These are phyloP conservation scores for Dermolepida albohirtum DNA, from an alignment of 2,888 invertebrate genomes.

Conservation along the genomic window DNA sequence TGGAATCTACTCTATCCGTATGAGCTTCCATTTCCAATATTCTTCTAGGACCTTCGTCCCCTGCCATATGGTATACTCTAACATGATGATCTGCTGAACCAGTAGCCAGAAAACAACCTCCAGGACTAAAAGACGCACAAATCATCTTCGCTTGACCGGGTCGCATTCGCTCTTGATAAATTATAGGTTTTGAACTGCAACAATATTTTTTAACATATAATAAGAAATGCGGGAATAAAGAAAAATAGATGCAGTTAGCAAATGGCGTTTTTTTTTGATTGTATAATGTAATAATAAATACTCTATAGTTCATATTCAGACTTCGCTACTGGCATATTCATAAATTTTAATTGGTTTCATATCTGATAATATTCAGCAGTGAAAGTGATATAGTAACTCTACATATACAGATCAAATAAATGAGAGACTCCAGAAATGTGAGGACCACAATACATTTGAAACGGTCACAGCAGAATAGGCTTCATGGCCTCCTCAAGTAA, in stretches of 20 bases:
- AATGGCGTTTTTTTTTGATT: too few relatives aligned
- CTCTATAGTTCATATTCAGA: not conserved
- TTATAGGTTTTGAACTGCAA: slow-evolving; percentile 84
- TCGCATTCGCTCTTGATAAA: slow-evolving; percentile 91
- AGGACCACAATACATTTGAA: too few relatives aligned
- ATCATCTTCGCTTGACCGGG: slow-evolving; percentile 97
- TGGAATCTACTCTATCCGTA: slow-evolving; percentile 92
- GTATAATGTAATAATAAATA: not conserved
- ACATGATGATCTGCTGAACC: slow-evolving; percentile 96
- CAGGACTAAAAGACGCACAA: slow-evolving; percentile 89
- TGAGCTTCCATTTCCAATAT: slow-evolving; percentile 85
- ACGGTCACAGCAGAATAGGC: too few relatives aligned
- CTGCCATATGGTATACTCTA: slow-evolving; percentile 86
- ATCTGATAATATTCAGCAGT: too few relatives aligned
- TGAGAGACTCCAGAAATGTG: too few relatives aligned
- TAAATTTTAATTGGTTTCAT: not conserved
- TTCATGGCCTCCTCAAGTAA: too few relatives aligned
- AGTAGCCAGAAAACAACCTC: slow-evolving; percentile 91
- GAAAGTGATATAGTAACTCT: too few relatives aligned
- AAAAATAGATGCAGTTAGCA: too few relatives aligned
- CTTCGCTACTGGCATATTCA: not conserved
- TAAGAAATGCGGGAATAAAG: too few relatives aligned
- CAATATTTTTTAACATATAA: not conserved
- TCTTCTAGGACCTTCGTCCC: slow-evolving; percentile 81
- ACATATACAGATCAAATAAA: too few relatives aligned